Evolutionary conservation across 2,797 vertebrate species (phyloP).

Genomic region (Petrocephalus schoutedeni): DNA sequence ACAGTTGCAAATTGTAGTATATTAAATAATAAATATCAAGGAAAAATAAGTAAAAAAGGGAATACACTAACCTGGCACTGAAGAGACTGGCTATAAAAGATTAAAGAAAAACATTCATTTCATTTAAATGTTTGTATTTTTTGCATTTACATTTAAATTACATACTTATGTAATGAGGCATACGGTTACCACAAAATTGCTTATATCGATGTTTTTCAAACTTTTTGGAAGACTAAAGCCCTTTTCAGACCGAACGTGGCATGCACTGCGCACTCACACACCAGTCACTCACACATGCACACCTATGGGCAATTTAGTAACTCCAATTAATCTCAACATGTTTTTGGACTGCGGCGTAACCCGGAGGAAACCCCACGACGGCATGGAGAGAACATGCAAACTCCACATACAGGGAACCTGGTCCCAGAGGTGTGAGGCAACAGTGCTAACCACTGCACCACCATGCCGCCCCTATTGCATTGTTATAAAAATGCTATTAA

Average conservation of each 20-base stretch:
- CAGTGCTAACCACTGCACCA: too few species aligned
- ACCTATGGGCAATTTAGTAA: too few species aligned
- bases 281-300: too few species aligned
- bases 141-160: neutral
- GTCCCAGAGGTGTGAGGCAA: too few species aligned
- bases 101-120: neutral
- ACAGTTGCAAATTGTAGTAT: neutral
- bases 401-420: too few species aligned
- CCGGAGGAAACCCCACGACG: too few species aligned
- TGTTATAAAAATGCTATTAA: neutral
- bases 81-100: neutral
- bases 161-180: neutral
- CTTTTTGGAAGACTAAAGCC: neutral
- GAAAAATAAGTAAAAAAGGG: neutral
- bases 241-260: too few species aligned
- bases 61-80: neutral
- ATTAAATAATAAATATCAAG: neutral
- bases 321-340: too few species aligned
- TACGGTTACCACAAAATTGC: neutral
- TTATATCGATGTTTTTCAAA: neutral
- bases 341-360: too few species aligned
- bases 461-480: neutral
- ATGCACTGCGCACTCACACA: too few species aligned
- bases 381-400: too few species aligned
- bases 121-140: neutral